Evolutionary conservation across 2,888 invertebrate species (phyloP).

Genomic region (Lochmaea crataegi): DNA sequence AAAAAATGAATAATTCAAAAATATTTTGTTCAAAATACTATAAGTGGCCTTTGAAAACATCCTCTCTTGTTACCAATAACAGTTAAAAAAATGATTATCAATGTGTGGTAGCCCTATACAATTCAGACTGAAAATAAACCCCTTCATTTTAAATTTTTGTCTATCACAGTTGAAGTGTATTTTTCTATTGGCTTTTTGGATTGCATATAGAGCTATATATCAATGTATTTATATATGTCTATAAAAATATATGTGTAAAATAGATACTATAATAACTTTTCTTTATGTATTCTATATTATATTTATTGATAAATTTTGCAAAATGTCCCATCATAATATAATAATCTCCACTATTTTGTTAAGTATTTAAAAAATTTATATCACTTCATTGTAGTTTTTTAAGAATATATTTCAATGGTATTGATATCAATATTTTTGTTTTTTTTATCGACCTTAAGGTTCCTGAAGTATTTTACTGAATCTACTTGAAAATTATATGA

Average conservation of each 20-base stretch:
- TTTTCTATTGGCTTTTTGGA: conserved; percentile 31
- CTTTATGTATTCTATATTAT: conserved; percentile 1
- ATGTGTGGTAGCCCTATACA: conserved; percentile 17
- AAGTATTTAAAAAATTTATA: conserved; percentile 21
- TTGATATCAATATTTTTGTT: not conserved
- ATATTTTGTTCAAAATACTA: not conserved
- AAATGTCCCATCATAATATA: conserved; percentile 29
- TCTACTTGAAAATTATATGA: not conserved
- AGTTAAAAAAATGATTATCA: conserved; percentile 5
- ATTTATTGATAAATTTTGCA: conserved; percentile 17
- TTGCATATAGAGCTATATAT: conserved; percentile 27
- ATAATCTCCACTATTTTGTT: conserved; percentile 21
- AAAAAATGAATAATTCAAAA: too few species aligned
- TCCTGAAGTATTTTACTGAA: too few species aligned
- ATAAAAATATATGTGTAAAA: conserved; percentile 13
- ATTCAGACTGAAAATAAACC: conserved; percentile 33
- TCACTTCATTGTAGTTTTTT: conserved; percentile 26
- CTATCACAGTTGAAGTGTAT: conserved; percentile 25
- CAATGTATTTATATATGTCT: conserved; percentile 17
- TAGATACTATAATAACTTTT: conserved; percentile 7
- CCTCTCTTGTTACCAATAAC: not conserved
- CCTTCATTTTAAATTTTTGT: conserved; percentile 27
- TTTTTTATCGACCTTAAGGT: too few species aligned
- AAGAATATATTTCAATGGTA: conserved; percentile 3
- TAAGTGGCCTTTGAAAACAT: not conserved